Evolutionary conservation across 2,888 invertebrate genomes (phyloP).

Genomic region (Drosophila birchii): DNA sequence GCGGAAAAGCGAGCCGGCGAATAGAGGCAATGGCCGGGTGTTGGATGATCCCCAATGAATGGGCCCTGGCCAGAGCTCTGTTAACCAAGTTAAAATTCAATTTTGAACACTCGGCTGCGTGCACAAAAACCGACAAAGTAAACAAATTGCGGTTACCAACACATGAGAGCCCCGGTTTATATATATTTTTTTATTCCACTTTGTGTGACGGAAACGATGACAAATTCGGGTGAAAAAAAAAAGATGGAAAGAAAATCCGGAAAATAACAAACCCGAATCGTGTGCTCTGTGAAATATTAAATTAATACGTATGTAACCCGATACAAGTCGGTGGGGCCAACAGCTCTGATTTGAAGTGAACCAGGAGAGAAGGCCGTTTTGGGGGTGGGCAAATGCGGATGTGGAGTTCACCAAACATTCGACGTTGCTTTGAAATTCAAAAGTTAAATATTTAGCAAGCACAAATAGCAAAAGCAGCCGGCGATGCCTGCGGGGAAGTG

Average conservation of each 20-base stretch:
- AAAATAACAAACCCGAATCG: conserved; percentile 28
- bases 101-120: conserved; percentile 71
- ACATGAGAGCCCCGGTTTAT: conserved; percentile 51
- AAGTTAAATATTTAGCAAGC: conserved; percentile 65
- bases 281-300: conserved; percentile 52
- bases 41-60: conserved; percentile 48
- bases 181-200: conserved; percentile 5
- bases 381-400: conserved; percentile 15
- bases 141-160: conserved; percentile 73
- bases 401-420: conserved; percentile 41
- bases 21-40: conserved; percentile 15
- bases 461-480: conserved; percentile 50
- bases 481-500: conserved; percentile 27
- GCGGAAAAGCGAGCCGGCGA: conserved; percentile 34
- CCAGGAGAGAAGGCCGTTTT: background rate
- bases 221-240: conserved; percentile 32
- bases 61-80: conserved; percentile 49
- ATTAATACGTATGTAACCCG: conserved; percentile 57
- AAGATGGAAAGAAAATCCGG: background rate
- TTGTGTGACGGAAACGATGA: conserved; percentile 41
- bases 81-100: conserved; percentile 73
- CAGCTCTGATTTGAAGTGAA: conserved; percentile 49
- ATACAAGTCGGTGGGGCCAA: conserved; percentile 38
- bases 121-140: conserved; percentile 73
- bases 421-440: conserved; percentile 67